phyloP scores from a whole-genome alignment of 2,888 invertebrate genomes.

The Acanthosoma haemorrhoidale region DNA sequence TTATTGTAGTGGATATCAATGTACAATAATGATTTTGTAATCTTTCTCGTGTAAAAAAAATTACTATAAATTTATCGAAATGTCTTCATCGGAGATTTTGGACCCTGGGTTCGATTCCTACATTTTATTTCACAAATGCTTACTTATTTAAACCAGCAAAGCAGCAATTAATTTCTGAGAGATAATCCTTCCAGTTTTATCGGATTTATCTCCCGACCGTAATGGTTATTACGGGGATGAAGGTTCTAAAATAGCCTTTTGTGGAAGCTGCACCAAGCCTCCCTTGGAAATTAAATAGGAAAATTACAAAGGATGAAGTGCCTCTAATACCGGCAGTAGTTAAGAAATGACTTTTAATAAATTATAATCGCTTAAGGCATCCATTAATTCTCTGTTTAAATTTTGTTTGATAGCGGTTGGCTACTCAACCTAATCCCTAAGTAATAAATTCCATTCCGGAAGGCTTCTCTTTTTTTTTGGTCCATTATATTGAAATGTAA shows the following conservation, averaged over 20 bases:
- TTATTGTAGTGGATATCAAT: no score
- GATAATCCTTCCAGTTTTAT: neutral
- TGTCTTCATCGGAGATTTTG: no score
- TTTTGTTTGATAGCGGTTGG: neutral
- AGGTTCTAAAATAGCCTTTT: neutral
- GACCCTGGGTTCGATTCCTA: no score
- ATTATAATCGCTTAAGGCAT: constrained; percentile 13
- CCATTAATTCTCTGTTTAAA: constrained; percentile 11
- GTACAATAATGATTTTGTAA: no score
- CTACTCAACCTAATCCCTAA: neutral
- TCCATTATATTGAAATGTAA: neutral
- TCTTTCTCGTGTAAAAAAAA: no score
- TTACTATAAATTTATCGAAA: no score
- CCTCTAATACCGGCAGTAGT: neutral
- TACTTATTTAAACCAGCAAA: no score
- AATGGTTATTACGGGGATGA: neutral
- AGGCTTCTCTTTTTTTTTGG: neutral
- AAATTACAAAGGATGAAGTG: constrained; percentile 10
- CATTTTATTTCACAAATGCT: no score
- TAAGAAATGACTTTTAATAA: constrained; percentile 16
- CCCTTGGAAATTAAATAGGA: constrained; percentile 14
- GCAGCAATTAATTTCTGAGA: no score
- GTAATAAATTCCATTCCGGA: neutral
- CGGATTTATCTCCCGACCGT: neutral
- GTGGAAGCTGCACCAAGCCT: neutral